A percentile compares a stretch with the other conserved stretches of the same genome.
Conservation (phyloP, 2,113 vertebrate genomes). For the Rhineura floridana region DNA sequence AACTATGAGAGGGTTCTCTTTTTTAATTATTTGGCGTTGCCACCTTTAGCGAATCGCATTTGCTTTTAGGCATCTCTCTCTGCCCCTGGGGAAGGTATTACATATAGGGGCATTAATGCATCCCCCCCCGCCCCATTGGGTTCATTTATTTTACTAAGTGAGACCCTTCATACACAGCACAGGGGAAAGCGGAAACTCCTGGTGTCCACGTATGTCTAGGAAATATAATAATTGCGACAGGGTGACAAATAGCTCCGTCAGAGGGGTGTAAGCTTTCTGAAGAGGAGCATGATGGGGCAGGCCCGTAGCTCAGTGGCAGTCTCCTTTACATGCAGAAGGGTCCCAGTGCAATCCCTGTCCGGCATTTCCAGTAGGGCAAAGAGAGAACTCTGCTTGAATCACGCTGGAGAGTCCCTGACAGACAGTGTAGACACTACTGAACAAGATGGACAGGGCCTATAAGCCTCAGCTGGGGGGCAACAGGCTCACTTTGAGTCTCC, state of each 20-base stretch:
- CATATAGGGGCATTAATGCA: neutral
- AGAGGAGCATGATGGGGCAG: neutral
- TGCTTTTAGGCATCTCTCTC: neutral
- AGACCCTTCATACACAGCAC: conserved; percentile 29
- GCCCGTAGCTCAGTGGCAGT: no score
- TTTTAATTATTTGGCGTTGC: conserved; percentile 18
- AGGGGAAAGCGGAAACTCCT: no score
- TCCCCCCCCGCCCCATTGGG: neutral
- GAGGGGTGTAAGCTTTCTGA: neutral
- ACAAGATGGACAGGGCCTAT: neutral
- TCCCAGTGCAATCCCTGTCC: no score
- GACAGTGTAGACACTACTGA: neutral
- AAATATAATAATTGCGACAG: conserved; percentile 38
- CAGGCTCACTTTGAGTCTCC: neutral
- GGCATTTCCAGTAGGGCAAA: no score
- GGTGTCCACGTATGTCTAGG: conserved; percentile 31
- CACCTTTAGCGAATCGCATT: neutral
- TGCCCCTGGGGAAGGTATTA: neutral
- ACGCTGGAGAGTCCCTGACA: no score
- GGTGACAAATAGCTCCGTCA: conserved; percentile 7
- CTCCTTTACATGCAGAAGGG: no score
- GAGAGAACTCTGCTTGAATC: no score
- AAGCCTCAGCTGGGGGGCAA: neutral
- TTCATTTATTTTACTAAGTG: conserved; percentile 44
- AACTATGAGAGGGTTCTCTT: neutral